Base-by-base conservation (phyloP, 1,140 invertebrate species). In the Caerostris extrusa region DNA sequence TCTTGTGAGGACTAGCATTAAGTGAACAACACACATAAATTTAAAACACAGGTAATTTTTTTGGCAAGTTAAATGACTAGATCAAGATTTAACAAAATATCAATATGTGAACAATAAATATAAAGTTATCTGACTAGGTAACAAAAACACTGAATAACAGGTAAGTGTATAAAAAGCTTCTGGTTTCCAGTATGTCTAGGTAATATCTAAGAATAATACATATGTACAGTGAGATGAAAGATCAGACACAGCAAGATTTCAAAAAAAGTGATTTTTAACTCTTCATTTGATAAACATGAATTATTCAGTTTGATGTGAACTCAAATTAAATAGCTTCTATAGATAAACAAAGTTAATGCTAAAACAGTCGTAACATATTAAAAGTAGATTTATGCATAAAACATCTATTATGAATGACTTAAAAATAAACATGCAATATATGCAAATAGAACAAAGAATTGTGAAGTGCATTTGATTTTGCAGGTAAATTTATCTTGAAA, bases 171-270 rank as follows among this genome's bases (percentile, higher is more conserved):
- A 93, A 93, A 93, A 93, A 93, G 92, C 92, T 87, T 93, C 69
- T 87, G 91, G 90, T 87, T 91, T 93, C 77, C 61, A 82, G 92
- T n/a, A 67, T 67, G 19, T 87, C 92, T 93, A 93, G n/a, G 64
- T 87, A 64, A 89, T 88, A 61, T 89, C 92, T 93, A 93, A 88
- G 85, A 93, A 93, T 93, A 93, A 93, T 93, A 93, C 92, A 93
- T 93, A 93, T 93, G 69, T 93, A 93, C 92, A 93, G 92, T 88
- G 92, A 93, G 92, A 93, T 88, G 92, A 93, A 93, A 93, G 86
- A 81, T 88, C 86, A 82, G 53, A 88, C 92, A 77, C 56, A 81
- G 85, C 56, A 93, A 91, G 90, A 91, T 61, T 91, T 91, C 55
- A 71, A 91, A 34, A 91, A 34, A 91, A 91, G 77, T 91, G 67